Conservation (phyloP, 1,140 invertebrate species). For the Neoseiulus cucumeris region DNA sequence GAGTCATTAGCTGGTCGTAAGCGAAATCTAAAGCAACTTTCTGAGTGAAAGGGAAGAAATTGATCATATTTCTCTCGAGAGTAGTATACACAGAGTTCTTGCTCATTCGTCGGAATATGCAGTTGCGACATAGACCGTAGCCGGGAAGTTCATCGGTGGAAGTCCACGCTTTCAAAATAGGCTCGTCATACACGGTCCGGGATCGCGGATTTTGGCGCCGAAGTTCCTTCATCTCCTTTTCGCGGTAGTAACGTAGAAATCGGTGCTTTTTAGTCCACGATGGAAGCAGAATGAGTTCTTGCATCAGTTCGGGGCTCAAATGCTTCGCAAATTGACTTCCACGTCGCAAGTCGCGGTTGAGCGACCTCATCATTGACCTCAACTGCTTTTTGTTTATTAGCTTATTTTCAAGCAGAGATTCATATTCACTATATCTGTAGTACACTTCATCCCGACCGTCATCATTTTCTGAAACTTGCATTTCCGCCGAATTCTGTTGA, state of each 20-base stretch:
- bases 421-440: background rate
- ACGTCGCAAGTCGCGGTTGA: background rate
- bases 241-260: background rate
- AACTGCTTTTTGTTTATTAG: background rate
- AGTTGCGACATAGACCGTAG: background rate
- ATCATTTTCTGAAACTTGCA: too few relatives aligned
- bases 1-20: background rate
- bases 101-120: background rate
- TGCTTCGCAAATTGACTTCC: background rate
- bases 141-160: background rate
- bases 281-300: background rate
- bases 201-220: background rate
- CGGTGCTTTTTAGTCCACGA: background rate
- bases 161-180: background rate
- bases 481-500: too few relatives aligned
- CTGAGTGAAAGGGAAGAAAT: background rate
- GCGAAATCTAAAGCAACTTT: background rate
- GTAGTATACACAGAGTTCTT: background rate
- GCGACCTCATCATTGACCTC: background rate
- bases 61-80: background rate
- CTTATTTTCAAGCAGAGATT: background rate
- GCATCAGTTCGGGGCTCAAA: background rate
- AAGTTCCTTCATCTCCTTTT: background rate
- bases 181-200: background rate
- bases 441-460: background rate